phyloP scores from a whole-genome alignment of 2,888 invertebrate species.

The Galeopsomyia nigrocyanea region DNA sequence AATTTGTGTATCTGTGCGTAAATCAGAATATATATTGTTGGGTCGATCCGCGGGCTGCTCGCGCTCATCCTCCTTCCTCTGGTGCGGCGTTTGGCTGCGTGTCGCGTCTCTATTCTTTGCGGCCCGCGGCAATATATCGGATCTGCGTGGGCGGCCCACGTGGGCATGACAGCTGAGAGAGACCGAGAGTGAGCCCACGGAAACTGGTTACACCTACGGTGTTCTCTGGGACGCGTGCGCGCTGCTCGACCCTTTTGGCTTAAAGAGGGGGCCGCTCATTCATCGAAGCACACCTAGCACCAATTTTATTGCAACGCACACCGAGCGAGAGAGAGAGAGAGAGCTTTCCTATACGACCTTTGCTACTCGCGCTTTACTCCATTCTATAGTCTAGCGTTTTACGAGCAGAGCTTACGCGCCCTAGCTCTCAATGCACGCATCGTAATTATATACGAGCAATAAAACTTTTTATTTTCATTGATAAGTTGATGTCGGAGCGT shows the following conservation, averaged over 20 bases:
- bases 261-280: slow-evolving; percentile 12
- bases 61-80: slow-evolving; percentile 50
- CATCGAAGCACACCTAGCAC: slow-evolving; percentile 16
- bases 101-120: slow-evolving; percentile 50
- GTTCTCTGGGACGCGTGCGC: neutral
- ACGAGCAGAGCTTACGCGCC: neutral
- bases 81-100: slow-evolving; percentile 27
- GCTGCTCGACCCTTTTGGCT: neutral
- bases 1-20: slow-evolving; percentile 36
- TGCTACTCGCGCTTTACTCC: neutral
- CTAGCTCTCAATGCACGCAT: neutral
- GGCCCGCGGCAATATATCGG: slow-evolving; percentile 59
- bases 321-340: too few species aligned
- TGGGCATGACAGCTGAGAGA: slow-evolving; percentile 66
- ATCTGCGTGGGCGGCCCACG: slow-evolving; percentile 66
- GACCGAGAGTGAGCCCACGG: slow-evolving; percentile 63
- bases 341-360: neutral
- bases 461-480: neutral
- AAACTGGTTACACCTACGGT: slow-evolving; percentile 67
- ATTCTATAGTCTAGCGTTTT: slow-evolving; percentile 1
- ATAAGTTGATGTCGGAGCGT: neutral
- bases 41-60: neutral
- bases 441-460: neutral
- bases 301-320: slow-evolving; percentile 29
- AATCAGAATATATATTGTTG: slow-evolving; percentile 22